Evolutionary conservation across 2,888 invertebrate genomes (phyloP), one percentile per base, ranked within the genome.

Genomic region (Liodrosophila aerea): DNA sequence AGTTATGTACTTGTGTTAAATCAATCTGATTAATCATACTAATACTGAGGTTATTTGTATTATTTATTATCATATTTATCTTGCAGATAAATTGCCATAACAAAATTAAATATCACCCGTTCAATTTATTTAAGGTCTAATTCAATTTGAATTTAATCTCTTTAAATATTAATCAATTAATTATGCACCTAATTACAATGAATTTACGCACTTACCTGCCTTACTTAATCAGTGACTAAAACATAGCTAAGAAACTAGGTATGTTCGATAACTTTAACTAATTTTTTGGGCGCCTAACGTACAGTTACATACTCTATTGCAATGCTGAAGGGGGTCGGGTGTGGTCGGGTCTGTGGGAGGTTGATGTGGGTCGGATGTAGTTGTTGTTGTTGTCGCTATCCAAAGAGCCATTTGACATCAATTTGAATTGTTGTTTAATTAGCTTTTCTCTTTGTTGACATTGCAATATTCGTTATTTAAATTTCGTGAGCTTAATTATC

Each of bases 31-130:
- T 29, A 3, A 27, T 12, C 29, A n/a, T 31, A 7, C 40, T 34
- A 18, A 18, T 39, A 39, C 39, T 39, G 41, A 34, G 15, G 11
- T 33, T 37, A 8, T 30, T 37, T 0, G n/a, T 39, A 36, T 11
- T 39, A 13, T 54, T 51, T n/a, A 22, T 34, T 41, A 11, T 34
- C 8, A 40, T 41, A 41, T 50, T 64, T 68, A 59, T 69, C 70
- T 64, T 69, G 29, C 13, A 70, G 64, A 69, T 69, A 69, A 64
- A 49, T 69, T 53, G 31, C 16, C 39, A 53, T 60, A 75, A 78
- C 65, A 73, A 77, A 77, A 78, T 71, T 62, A 71, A 82, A 82
- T 78, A 78, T 78, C 78, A 78, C 78, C 67, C 78, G 83, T 78
- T 62, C 18, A 71, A 65, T 76, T 70, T 71, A 47, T 71, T 78